A percentile compares a stretch with the other conserved stretches of the same genome.
These are phyloP conservation scores for Beroe ovata DNA, from an alignment of 37 sponge, comb jelly and placozoan genomes.

Conservation along the genomic window DNA sequence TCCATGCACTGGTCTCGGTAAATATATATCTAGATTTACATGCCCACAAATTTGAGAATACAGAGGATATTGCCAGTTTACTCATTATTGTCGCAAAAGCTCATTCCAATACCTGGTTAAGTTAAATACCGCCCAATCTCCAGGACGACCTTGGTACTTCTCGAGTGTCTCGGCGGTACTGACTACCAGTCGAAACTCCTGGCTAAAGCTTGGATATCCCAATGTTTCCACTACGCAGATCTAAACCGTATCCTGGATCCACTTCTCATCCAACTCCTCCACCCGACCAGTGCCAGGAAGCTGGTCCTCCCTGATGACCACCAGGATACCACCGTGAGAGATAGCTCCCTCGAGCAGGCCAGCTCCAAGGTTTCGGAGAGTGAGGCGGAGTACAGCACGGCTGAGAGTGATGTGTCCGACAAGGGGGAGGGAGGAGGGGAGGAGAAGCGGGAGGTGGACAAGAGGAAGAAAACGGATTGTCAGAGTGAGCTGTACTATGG, in stretches of 20 bases:
- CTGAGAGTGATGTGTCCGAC: slow-evolving; percentile 8
- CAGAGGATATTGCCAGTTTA: no score
- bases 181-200: slow-evolving; percentile 59
- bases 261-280: slow-evolving; percentile 68
- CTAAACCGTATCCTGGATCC: slow-evolving; percentile 68
- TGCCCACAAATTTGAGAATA: no score
- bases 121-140: neutral
- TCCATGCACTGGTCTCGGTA: no score
- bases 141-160: slow-evolving; percentile 22
- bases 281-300: slow-evolving; percentile 65
- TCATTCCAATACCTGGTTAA: neutral
- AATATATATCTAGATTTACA: no score
- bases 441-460: neutral
- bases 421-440: neutral
- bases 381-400: slow-evolving; percentile 46
- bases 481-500: slow-evolving; percentile 40
- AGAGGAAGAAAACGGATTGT: slow-evolving; percentile 56
- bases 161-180: slow-evolving; percentile 42
- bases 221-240: slow-evolving; percentile 69
- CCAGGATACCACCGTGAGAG: neutral
- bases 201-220: slow-evolving; percentile 68
- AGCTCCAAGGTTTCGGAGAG: slow-evolving; percentile 6
- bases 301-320: neutral
- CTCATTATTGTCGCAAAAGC: no score
- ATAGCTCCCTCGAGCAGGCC: neutral